Evolutionary conservation across 2,888 invertebrate genomes (phyloP).

Genomic region (Luperina testacea): DNA sequence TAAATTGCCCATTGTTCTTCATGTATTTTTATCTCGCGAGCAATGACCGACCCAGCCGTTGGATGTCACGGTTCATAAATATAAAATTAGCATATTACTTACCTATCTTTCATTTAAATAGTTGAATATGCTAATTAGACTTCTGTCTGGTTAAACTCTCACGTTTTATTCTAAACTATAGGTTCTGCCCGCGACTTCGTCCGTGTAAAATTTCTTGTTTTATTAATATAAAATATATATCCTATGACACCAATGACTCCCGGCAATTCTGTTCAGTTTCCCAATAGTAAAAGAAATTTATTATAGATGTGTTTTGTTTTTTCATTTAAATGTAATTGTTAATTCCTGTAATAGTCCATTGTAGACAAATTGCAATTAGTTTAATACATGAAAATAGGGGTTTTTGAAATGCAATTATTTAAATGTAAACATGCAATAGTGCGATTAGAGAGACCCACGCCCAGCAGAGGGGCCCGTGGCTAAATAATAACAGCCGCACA

Average conservation of each 20-base stretch:
- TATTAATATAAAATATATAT: no score
- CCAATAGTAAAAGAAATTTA: no score
- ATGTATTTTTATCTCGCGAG: neutral
- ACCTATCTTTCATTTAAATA: conserved; percentile 5
- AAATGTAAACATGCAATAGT: neutral
- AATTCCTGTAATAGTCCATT: no score
- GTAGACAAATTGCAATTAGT: neutral
- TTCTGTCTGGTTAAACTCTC: neutral
- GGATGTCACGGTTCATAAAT: conserved; percentile 21
- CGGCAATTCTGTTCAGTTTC: no score
- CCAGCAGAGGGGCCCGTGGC: no score
- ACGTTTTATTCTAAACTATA: neutral
- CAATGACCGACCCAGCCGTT: conserved; percentile 12
- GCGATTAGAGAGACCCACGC: neutral
- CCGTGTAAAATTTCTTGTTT: no score
- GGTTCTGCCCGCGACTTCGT: no score
- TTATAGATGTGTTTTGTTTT: no score
- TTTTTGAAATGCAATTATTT: neutral
- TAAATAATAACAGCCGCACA: no score
- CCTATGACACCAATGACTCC: no score
- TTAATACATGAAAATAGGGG: neutral
- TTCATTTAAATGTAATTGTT: no score
- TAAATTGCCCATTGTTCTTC: conserved; percentile 32
- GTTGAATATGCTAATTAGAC: conserved; percentile 15
- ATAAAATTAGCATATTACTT: conserved; percentile 27